Evolutionary conservation across 2,888 invertebrate species (phyloP), one percentile per base, ranked within the genome.

Genomic region (Acanthosepion lycidas): DNA sequence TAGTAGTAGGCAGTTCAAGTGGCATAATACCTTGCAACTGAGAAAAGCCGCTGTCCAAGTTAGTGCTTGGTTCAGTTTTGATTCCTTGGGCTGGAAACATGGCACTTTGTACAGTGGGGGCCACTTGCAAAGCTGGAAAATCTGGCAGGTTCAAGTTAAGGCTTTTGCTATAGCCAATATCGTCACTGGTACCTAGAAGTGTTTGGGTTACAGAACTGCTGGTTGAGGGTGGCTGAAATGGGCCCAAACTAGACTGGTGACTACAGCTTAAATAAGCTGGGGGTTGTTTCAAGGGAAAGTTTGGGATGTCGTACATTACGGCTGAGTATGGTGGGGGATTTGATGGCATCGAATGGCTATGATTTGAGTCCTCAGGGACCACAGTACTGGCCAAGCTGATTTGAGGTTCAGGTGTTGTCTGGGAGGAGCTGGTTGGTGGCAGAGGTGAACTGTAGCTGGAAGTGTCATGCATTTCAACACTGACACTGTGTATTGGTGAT

Each of bases 231-330:
- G 94, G 95, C 20, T 95, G 95, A 23, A 95, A 78, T n/a, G 95
- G 33, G 59, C 94, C 95, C 94, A 94, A 94, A 94, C 94, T 94
- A 95, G 91, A 94, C 49, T 48, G 95, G 23, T 93, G 95, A 91
- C 91, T 95, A 96, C 98, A 98, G 95, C 98, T 98, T 91, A 98
- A 98, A 96, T 98, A 98, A 91, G 98, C 98, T n/a, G 98, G 98
- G 5, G 98, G 98, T 96, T 98, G 98, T 96, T 98, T 98, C 91
- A 98, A 97, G 93, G 98, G 97, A 95, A 98, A 97, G 96, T 97
- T 97, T 94, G 94, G 96, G 95, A 94, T 95, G 94, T 95, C 96
- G 95, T 59, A 95, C 95, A 48, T 94, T 94, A 96, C 94, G 28
- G 95, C 94, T 15, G 96, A 95, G 95, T 97, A 97, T 18, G 96